Base-by-base conservation (phyloP, 2,888 invertebrate species). In the Andrena praecox region DNA sequence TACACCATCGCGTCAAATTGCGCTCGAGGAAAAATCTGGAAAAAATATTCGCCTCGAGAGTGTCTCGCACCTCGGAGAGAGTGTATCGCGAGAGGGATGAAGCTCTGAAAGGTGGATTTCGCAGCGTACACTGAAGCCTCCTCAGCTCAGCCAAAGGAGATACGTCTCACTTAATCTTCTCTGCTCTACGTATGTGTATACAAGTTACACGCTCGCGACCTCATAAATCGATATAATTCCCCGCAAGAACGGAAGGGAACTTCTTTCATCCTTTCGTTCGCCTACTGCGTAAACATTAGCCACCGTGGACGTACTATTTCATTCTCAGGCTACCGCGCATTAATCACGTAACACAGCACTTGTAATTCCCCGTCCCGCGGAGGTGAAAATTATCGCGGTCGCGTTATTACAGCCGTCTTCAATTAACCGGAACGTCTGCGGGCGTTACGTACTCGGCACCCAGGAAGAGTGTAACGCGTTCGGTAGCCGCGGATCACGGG, bases 401-500 rank as follows among this genome's bases (percentile, higher is more conserved):
- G 12, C 56, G 54, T 78, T 78, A 67, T 63, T 68, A 20, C 12
- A 42, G 56, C 2, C 7, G 50, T 59, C 68, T 80, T 78, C 68
- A 66, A 78, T 80, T 78, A 78, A 78, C 63, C 27, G 29, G 56
- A 68, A 50, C 71, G 27, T 6, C n/a, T 35, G 29, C 35, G 24
- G 29, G 52, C 24, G 54, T 33, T 33, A 4, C 16, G 42, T 42
- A 24, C 33, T 42, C 6, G 3, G 24, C 20, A 42, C 2, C 24
- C 27, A 16, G 29, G 12, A 10, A 1, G 12, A 24, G 24, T 8
- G 50, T 12, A 52, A 29, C 35, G 56, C 31, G 42, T 8, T 42
- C 50, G 33, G 20, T 27, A 6, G 10, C 48, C 33, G n/a, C 8
- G 29, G 27, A 42, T 27, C 60, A 27, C 27, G n/a, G 24, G 7